These are phyloP conservation scores for Gryon sp. DNA, from an alignment of 1,140 invertebrate species.

Conservation along the genomic window DNA sequence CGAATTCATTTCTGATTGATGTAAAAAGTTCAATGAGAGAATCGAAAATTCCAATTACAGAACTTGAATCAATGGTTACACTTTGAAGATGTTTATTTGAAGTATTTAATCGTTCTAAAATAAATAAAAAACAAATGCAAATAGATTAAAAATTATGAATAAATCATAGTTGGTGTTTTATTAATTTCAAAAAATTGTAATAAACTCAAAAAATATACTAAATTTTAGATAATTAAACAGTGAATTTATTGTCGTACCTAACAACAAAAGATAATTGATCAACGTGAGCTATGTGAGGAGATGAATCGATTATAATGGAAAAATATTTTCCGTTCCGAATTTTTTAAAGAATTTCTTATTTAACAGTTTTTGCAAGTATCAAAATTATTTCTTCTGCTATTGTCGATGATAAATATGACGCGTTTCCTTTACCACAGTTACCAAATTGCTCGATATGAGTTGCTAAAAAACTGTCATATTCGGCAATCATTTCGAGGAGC, in stretches of 20 bases:
- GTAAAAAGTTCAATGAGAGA: constrained; percentile 27
- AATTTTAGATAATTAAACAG: too few relatives aligned
- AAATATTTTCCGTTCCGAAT: constrained; percentile 56
- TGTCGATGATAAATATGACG: constrained; percentile 67
- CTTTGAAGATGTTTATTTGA: constrained; percentile 17
- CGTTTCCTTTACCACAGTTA: constrained; percentile 67
- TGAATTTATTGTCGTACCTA: constrained; percentile 31
- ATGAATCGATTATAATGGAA: constrained; percentile 71
- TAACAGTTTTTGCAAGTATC: constrained; percentile 63
- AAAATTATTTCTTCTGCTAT: constrained; percentile 71
- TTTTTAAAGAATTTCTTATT: constrained; percentile 56
- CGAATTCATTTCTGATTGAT: constrained; percentile 15
- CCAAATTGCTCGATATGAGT: constrained; percentile 67
- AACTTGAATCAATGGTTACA: constrained; percentile 17
- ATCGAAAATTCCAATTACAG: constrained; percentile 25
- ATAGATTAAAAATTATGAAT: too few relatives aligned
- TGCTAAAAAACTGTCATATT: constrained; percentile 71
- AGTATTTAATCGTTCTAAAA: constrained; percentile 20
- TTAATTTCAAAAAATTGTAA: background rate
- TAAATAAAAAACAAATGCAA: too few relatives aligned
- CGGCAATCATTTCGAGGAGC: constrained; percentile 68
- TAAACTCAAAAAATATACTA: too few relatives aligned
- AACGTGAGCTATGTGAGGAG: constrained; percentile 68
- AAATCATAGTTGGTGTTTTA: constrained; percentile 21
- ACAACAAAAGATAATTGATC: constrained; percentile 71